Evolutionary conservation across 2,888 invertebrate genomes (phyloP).

Genomic region (Sinotaia quadrata): DNA sequence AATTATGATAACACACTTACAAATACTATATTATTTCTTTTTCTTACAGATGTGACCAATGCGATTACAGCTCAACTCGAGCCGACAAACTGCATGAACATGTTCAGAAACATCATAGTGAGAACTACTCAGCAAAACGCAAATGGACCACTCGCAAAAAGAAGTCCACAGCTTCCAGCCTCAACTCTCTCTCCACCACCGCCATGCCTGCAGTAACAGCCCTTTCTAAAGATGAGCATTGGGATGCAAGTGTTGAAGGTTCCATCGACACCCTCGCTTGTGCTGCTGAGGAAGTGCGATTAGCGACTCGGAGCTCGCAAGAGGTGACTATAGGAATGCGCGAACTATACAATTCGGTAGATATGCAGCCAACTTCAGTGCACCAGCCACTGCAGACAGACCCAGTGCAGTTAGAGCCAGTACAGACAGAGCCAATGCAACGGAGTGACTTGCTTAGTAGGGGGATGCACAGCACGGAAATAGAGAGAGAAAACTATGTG

Average conservation of each 20-base stretch:
- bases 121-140: constrained; percentile 45
- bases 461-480: not conserved
- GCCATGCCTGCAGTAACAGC: not conserved
- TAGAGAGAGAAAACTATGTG: not conserved
- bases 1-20: too few species aligned
- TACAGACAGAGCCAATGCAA: too few species aligned
- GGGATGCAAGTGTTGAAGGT: not conserved
- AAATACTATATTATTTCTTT: too few species aligned
- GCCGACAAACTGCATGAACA: constrained; percentile 80
- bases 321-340: not conserved
- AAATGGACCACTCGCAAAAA: constrained; percentile 9
- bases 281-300: constrained; percentile 4
- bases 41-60: constrained; percentile 76
- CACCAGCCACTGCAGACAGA: not conserved
- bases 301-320: not conserved
- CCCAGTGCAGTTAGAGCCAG: too few species aligned
- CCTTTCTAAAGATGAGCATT: not conserved
- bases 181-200: not conserved
- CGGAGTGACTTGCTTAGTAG: not conserved
- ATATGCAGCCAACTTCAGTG: not conserved
- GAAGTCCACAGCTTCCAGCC: not conserved
- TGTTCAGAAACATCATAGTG: constrained; percentile 73
- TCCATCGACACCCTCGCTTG: constrained; percentile 14
- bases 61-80: constrained; percentile 79
- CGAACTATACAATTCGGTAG: not conserved